These are phyloP conservation scores for Epistrophe eligans DNA, from an alignment of 2,888 invertebrate genomes.

Conservation along the genomic window DNA sequence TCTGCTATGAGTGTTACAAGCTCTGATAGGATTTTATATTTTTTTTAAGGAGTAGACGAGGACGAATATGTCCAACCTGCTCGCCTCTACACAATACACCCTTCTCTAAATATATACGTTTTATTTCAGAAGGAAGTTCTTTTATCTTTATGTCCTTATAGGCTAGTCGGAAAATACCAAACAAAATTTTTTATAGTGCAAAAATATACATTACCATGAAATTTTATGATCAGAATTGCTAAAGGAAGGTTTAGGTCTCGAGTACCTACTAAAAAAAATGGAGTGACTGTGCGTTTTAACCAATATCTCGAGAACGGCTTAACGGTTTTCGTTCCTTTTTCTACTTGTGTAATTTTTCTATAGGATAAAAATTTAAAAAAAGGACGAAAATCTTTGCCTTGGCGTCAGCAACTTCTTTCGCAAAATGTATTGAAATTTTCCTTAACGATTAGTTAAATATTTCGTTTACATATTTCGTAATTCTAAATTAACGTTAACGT, in stretches of 20 bases:
- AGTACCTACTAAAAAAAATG: too few relatives aligned
- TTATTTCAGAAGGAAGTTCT: conserved; percentile 4
- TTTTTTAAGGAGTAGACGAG: conserved; percentile 43
- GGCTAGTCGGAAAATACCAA: neutral
- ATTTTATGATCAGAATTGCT: neutral
- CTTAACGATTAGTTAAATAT: too few relatives aligned
- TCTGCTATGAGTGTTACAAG: conserved; percentile 47
- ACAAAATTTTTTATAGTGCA: neutral
- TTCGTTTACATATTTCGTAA: too few relatives aligned
- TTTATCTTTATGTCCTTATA: neutral
- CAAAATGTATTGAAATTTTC: too few relatives aligned
- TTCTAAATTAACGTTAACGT: too few relatives aligned
- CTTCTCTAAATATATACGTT: conserved; percentile 13
- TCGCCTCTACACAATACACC: conserved; percentile 36
- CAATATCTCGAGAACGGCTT: too few relatives aligned
- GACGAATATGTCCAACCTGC: conserved; percentile 27
- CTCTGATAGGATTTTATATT: conserved; percentile 49
- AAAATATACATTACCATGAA: neutral
- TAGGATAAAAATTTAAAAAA: too few relatives aligned
- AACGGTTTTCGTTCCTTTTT: too few relatives aligned
- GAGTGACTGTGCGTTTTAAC: too few relatives aligned
- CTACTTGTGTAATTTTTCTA: too few relatives aligned
- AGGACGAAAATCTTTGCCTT: too few relatives aligned
- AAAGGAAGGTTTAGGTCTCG: neutral
- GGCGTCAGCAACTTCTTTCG: too few relatives aligned